These are phyloP conservation scores for Hormaphis cornu DNA, from an alignment of 1,140 invertebrate genomes.

Conservation along the genomic window DNA sequence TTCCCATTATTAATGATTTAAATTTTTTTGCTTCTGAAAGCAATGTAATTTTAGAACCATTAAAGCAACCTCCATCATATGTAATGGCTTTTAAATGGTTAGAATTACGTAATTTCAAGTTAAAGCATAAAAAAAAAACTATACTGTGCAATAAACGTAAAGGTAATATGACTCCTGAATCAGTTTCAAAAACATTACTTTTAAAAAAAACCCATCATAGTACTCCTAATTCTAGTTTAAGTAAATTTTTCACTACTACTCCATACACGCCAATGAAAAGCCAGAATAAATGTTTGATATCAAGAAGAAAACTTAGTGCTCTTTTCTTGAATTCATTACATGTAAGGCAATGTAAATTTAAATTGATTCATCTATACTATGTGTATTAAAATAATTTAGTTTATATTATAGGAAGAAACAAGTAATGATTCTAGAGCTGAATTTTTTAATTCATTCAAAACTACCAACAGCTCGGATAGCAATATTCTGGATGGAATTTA, in stretches of 20 bases:
- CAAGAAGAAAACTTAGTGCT: constrained; percentile 12
- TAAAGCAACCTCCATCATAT: constrained; percentile 13
- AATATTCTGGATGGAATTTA: constrained; percentile 21
- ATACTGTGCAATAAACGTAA: neutral
- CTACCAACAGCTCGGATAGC: constrained; percentile 4
- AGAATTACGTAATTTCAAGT: neutral
- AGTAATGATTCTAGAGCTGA: constrained; percentile 10
- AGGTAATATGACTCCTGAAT: neutral
- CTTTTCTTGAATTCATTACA: constrained; percentile 19
- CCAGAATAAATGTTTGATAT: neutral
- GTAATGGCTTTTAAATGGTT: constrained; percentile 14
- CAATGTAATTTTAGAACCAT: constrained; percentile 14
- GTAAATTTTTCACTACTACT: neutral
- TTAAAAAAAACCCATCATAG: neutral
- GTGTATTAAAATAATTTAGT: neutral
- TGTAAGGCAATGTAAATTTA: neutral
- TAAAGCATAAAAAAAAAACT: neutral
- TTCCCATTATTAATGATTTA: neutral
- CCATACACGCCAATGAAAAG: neutral
- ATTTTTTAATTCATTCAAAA: constrained; percentile 10
- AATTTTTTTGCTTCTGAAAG: constrained; percentile 15
- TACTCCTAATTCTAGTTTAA: neutral
- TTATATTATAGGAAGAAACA: neutral
- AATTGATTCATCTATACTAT: too few relatives aligned
- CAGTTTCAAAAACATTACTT: neutral